Evolutionary conservation across 2,888 invertebrate genomes (phyloP).

Genomic region (Catocala fraxini): DNA sequence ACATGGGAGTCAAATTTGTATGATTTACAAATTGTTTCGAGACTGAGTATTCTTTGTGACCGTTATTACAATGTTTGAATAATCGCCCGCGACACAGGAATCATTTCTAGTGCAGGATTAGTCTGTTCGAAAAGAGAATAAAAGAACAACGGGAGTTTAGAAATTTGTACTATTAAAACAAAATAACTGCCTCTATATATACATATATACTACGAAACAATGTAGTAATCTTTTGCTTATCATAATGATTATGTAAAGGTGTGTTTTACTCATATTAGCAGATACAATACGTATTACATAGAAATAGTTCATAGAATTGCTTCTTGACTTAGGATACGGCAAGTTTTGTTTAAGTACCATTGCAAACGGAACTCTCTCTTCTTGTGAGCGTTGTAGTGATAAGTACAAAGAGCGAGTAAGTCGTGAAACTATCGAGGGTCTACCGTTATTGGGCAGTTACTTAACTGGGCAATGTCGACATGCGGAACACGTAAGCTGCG

Average conservation of each 20-base stretch:
- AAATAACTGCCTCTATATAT: too few species aligned
- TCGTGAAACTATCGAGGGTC: slow-evolving; percentile 53
- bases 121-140: too few species aligned
- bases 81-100: too few species aligned
- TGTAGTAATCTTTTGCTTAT: too few species aligned
- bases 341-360: slow-evolving; percentile 54
- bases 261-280: slow-evolving; percentile 15
- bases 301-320: slow-evolving; percentile 54
- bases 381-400: slow-evolving; percentile 27
- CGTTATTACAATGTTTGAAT: too few species aligned
- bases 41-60: too few species aligned
- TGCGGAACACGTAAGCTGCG: slow-evolving; percentile 67
- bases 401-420: slow-evolving; percentile 38
- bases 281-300: slow-evolving; percentile 29
- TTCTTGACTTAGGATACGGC: slow-evolving; percentile 55
- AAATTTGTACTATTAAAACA: too few species aligned
- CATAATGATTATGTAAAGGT: not conserved
- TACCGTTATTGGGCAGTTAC: slow-evolving; percentile 59
- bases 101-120: too few species aligned
- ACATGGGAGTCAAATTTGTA: too few species aligned
- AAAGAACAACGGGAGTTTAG: too few species aligned
- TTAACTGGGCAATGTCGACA: slow-evolving; percentile 57
- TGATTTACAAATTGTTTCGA: too few species aligned
- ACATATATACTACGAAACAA: too few species aligned
- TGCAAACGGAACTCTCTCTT: slow-evolving; percentile 46